Percentiles rank a stretch among this genome's conserved stretches.
Conservation (phyloP, 2,888 invertebrate species). For the Drosophila dives region DNA sequence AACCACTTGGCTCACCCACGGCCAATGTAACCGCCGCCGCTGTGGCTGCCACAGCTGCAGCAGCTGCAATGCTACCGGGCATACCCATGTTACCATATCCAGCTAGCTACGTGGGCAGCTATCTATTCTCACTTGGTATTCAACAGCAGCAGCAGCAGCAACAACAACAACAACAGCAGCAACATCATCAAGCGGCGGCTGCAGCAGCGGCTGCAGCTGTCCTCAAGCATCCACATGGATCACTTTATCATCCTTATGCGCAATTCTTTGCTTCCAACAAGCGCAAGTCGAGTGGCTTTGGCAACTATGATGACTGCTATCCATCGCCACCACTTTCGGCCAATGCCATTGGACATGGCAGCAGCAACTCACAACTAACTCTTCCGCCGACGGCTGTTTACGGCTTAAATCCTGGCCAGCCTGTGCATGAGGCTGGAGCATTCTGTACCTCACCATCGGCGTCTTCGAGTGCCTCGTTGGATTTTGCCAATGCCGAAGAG, state of each 20-base stretch:
- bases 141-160: conserved; percentile 86
- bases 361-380: conserved; percentile 36
- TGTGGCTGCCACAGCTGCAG: conserved; percentile 85
- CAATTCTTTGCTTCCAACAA: conserved; percentile 76
- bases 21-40: conserved; percentile 66
- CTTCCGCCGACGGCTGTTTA: conserved; percentile 42
- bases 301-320: conserved; percentile 67
- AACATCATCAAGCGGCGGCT: conserved; percentile 58
- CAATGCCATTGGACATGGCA: conserved; percentile 42
- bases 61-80: conserved; percentile 81
- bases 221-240: conserved; percentile 55
- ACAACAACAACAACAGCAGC: conserved; percentile 86
- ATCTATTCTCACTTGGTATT: conserved; percentile 88
- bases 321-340: conserved; percentile 68
- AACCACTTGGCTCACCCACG: conserved; percentile 66
- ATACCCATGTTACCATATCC: conserved; percentile 87
- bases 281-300: conserved; percentile 66
- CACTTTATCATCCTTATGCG: conserved; percentile 79
- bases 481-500: conserved; percentile 77
- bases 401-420: conserved; percentile 34
- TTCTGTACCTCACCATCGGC: conserved; percentile 84
- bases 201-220: conserved; percentile 63
- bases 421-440: conserved; percentile 63
- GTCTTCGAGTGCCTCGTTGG: conserved; percentile 78
- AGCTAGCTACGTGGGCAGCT: conserved; percentile 88